Conservation (phyloP, 2,113 vertebrate genomes). For the Procavia capensis region DNA sequence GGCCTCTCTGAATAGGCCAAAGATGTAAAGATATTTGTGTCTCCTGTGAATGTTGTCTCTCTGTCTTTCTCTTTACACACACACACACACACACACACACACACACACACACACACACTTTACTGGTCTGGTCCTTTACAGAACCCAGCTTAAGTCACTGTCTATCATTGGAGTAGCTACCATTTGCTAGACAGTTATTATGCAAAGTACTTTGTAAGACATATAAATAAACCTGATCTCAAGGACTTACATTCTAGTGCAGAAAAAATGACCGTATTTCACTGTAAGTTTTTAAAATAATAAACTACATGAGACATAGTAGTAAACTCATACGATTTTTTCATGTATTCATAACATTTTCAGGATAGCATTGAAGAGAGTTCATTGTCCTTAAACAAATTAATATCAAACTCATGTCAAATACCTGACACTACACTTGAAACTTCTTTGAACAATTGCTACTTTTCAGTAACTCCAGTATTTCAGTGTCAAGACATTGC, state of each 20-base stretch:
- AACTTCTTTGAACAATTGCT: conserved; percentile 33
- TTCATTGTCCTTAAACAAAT: conserved; percentile 8
- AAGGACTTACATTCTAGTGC: background rate
- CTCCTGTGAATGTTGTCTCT: too few relatives aligned
- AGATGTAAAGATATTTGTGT: too few relatives aligned
- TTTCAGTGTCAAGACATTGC: background rate
- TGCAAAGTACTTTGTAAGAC: background rate
- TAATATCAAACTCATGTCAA: conserved; percentile 44
- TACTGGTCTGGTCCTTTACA: too few relatives aligned
- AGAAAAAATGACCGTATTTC: background rate
- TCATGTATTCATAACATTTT: conserved; percentile 22
- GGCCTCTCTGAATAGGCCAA: too few relatives aligned
- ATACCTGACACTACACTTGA: background rate
- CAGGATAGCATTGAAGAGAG: background rate
- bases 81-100: too few relatives aligned
- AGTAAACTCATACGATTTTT: conserved; percentile 4
- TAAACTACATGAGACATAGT: background rate
- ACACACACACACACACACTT: too few relatives aligned
- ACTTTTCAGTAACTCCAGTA: background rate
- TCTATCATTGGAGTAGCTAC: background rate
- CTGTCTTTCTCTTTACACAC: too few relatives aligned
- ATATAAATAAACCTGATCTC: conserved; percentile 10
- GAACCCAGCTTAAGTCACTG: background rate
- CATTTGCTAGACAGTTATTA: background rate
- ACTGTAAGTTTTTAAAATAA: conserved; percentile 51